Base-by-base conservation (phyloP, 2,113 vertebrate species). In the Chionis minor region DNA sequence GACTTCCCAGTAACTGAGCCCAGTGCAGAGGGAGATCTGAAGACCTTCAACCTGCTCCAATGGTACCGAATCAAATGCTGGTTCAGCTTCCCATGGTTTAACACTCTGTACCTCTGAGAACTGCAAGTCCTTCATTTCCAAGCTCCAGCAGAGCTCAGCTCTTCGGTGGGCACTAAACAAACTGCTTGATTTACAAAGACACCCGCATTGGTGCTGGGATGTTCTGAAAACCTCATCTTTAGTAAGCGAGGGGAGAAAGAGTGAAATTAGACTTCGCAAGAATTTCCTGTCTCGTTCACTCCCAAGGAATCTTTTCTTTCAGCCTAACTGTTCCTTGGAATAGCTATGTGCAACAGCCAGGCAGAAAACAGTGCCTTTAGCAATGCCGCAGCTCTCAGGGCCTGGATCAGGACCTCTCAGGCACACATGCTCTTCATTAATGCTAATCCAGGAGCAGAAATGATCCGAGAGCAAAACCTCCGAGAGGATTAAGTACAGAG, bases 351-450 rank as follows among this genome's bases (percentile, higher is more conserved):
- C 5, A 73, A 49, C 61, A 49, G 12, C 24, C 67, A 30, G 62
- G 47, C 61, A 73, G 61, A 52, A 79, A 54, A 33, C 49, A 33
- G 32, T 18, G 52, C 56, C 70, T 38, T 61, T 5, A 62, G 88
- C 87, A 75, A 16, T 1, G 52, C 88, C 56, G 74, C 67, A 81
- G 75, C 87, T 86, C 88, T 8, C 18, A 0, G 22, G 85, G 54
- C 79, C 82, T 21, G 82, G 13, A 66, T 40, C 49, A n/a, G 74
- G 59, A 88, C 82, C 95, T 74, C 59, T 72, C 49, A n/a, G 81
- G 54, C 90, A 88, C 96, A 97, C 56, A 94, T 94, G 94, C 88
- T 95, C 69, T 23, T 94, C 92, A 78, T 96, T 93, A 96, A 51
- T 19, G 75, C 88, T 94, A 88, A 94, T 92, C 83, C 86, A 84